Base-by-base conservation (phyloP, 2,113 vertebrate genomes). In the Pelusios castaneus region DNA sequence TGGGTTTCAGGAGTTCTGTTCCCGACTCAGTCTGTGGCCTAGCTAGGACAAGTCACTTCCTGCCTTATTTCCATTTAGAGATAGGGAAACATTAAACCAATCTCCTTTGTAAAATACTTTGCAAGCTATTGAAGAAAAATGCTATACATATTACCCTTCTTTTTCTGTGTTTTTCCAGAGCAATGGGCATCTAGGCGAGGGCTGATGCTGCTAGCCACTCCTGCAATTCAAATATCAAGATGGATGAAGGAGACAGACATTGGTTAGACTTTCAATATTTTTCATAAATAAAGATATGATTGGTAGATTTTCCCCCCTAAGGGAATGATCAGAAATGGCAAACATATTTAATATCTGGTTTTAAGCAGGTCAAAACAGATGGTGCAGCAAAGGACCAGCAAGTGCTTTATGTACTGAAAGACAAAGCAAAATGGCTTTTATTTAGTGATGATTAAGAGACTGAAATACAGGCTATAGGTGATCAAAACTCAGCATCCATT, bases 331-430 rank as follows among this genome's bases (percentile, higher is more conserved):
- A 75, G 54, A 89, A 86, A 79, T 85, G 92, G 47, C 84, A 60
- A 92, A 95, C 93, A 95, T 88, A 83, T 95, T 96, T 92, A 95
- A 93, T 92, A 87, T 54, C 83, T 94, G 90, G 94, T 94, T 93
- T 92, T 95, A 96, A n/a, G 51, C 81, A 0, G 94, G 95, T 91
- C 93, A 95, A 93, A 95, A 95, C 96, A 96, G 93, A 96, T 96
- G 96, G 94, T 95, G 85, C 78, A 89, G 81, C 27, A 89, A 95
- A 91, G 60, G 75, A 51, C 92, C 51, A n/a, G 70, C 17, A 85
- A 91, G 58, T 63, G 31, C 89, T 95, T 96, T 75, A 56, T 82
- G 83, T 92, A 83, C 80, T 96, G 96, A 43, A 24, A 75, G n/a
- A 24, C 21, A 43, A 43, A 75, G 38, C 81, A 88, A 86, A 95